Percentiles rank a stretch among this genome's conserved stretches.
These are phyloP conservation scores for Turritopsis dohrnii DNA, from an alignment of 30 jellyfish, hydroid and myxozoan genomes.

Conservation along the genomic window DNA sequence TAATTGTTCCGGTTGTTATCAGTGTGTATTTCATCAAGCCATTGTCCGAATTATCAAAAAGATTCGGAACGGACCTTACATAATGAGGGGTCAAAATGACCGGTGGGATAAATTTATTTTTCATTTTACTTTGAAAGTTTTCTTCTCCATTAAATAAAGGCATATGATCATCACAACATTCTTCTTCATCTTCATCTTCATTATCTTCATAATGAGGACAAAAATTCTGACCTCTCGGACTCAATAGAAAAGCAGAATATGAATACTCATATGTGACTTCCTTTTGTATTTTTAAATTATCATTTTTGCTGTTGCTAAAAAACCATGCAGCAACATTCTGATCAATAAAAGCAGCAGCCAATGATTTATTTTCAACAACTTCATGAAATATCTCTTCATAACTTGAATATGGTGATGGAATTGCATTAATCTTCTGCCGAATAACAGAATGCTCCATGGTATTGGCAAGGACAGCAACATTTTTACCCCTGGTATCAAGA, in stretches of 20 bases:
- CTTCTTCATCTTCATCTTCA: not conserved
- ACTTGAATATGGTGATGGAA: not conserved
- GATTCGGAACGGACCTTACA: not conserved
- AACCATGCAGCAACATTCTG: not conserved
- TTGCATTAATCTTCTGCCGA: not conserved
- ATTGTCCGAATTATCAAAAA: not conserved
- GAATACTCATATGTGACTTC: not conserved
- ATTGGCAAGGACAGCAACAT: not conserved
- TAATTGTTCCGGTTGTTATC: not conserved
- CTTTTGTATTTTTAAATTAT: not conserved
- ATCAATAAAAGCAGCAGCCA: conserved; percentile 16
- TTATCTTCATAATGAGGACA: not conserved
- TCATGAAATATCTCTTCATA: conserved; percentile 3
- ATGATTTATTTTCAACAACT: not conserved
- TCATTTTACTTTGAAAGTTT: not conserved
- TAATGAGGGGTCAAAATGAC: not conserved
- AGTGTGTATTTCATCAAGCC: not conserved
- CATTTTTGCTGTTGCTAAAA: not conserved
- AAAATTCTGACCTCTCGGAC: not conserved
- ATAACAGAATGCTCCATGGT: not conserved
- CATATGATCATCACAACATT: not conserved
- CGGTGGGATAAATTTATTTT: not conserved
- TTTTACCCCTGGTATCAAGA: not conserved
- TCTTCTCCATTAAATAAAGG: not conserved
- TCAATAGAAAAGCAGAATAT: not conserved